phyloP scores from a whole-genome alignment of 2,888 invertebrate genomes.

The Lasioglossum morio region DNA sequence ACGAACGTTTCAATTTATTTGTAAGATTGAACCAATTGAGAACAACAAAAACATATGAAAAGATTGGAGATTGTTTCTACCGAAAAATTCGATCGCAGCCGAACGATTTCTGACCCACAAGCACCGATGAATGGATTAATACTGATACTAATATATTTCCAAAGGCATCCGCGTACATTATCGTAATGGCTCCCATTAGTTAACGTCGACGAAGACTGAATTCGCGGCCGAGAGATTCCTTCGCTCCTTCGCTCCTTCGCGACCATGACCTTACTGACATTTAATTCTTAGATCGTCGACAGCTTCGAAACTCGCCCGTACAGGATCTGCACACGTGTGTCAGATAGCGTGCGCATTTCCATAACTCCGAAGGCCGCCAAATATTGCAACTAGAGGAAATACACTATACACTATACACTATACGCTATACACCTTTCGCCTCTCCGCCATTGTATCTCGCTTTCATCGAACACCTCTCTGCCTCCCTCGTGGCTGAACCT shows the following conservation, averaged over 20 bases:
- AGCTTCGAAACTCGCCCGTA: conserved; percentile 57
- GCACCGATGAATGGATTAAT: neutral
- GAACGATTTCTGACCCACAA: neutral
- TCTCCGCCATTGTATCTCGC: conserved; percentile 24
- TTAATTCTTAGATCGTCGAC: conserved; percentile 64
- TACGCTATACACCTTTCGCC: conserved; percentile 30
- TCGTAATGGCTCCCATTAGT: conserved; percentile 41
- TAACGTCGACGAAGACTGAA: conserved; percentile 27
- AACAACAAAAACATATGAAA: too few relatives aligned
- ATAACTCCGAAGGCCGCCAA: conserved; percentile 58
- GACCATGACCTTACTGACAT: conserved; percentile 73
- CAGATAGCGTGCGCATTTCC: conserved; percentile 57
- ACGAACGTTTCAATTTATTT: too few relatives aligned
- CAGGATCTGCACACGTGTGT: conserved; percentile 61
- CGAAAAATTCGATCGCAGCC: neutral
- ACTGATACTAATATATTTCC: neutral
- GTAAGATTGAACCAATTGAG: too few relatives aligned
- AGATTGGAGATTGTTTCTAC: neutral
- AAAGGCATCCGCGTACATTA: conserved; percentile 3
- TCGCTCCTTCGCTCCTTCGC: conserved; percentile 50
- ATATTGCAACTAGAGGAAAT: conserved; percentile 53
- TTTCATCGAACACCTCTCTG: conserved; percentile 18
- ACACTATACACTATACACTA: too few relatives aligned
- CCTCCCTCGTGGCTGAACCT: neutral
- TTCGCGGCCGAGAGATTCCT: conserved; percentile 35